phyloP scores from a whole-genome alignment of 2,888 invertebrate genomes.

The Agrotis ipsilon region DNA sequence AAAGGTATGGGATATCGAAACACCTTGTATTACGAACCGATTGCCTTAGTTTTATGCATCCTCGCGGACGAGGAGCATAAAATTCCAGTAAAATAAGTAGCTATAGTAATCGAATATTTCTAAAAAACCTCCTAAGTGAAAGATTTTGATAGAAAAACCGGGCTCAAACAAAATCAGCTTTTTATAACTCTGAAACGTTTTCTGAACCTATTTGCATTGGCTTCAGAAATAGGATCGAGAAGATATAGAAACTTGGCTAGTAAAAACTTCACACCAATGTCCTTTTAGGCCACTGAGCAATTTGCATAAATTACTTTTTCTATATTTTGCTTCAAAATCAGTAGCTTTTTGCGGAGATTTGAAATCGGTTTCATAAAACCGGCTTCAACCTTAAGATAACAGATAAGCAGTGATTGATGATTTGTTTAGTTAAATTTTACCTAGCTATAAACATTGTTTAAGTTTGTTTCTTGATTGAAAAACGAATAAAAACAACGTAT shows the following conservation, averaged over 20 bases:
- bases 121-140: neutral
- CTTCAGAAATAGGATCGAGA: constrained; percentile 18
- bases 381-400: neutral
- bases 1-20: too few species aligned
- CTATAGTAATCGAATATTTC: constrained; percentile 7
- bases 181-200: constrained; percentile 8
- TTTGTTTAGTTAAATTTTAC: neutral
- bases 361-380: neutral
- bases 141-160: neutral
- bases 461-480: neutral
- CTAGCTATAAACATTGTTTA: neutral
- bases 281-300: constrained; percentile 23
- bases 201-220: constrained; percentile 23
- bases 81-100: neutral
- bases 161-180: constrained; percentile 24
- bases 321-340: constrained; percentile 8
- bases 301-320: constrained; percentile 40
- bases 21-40: neutral
- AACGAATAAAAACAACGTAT: neutral
- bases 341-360: neutral
- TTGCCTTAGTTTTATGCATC: neutral
- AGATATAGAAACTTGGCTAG: constrained; percentile 19
- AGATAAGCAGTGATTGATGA: neutral
- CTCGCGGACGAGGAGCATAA: neutral
- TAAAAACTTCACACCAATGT: constrained; percentile 29